These are phyloP conservation scores for Anolis sagrei DNA, from an alignment of 2,113 vertebrate genomes.

Conservation along the genomic window DNA sequence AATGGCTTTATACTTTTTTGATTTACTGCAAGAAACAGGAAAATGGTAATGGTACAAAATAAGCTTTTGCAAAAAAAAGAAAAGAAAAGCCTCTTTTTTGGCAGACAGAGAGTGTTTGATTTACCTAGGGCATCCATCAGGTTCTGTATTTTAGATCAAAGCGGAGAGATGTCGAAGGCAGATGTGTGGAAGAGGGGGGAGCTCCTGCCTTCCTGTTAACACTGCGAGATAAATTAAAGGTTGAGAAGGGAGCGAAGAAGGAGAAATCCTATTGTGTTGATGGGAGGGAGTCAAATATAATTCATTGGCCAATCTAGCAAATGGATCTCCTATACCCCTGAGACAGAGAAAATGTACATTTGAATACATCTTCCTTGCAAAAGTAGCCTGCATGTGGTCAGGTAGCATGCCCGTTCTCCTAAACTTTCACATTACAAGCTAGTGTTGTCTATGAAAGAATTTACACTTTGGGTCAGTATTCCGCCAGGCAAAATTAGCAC, in stretches of 20 bases:
- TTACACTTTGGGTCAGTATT: background rate
- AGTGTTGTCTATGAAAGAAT: background rate
- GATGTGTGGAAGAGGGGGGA: constrained; percentile 62
- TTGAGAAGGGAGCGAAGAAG: constrained; percentile 54
- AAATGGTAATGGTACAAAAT: constrained; percentile 80
- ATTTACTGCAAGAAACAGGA: constrained; percentile 79
- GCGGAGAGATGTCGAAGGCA: constrained; percentile 77
- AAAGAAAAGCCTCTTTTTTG: too few species aligned
- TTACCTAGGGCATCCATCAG: constrained; percentile 77
- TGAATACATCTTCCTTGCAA: background rate
- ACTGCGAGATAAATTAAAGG: constrained; percentile 60
- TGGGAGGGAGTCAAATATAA: constrained; percentile 40
- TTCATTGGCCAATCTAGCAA: constrained; percentile 45
- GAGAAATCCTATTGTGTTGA: constrained; percentile 34
- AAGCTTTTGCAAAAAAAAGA: constrained; percentile 73
- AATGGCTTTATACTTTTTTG: constrained; percentile 77
- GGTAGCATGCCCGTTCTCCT: too few species aligned
- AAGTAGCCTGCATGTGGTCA: background rate
- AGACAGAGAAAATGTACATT: background rate
- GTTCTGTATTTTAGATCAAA: constrained; percentile 77
- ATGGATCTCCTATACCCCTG: constrained; percentile 49
- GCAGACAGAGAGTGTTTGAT: constrained; percentile 79
- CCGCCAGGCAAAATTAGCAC: background rate
- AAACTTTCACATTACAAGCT: background rate
- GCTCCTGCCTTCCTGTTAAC: constrained; percentile 70